These are phyloP conservation scores for Aphis craccivora DNA, from an alignment of 1,140 invertebrate species.

Conservation along the genomic window DNA sequence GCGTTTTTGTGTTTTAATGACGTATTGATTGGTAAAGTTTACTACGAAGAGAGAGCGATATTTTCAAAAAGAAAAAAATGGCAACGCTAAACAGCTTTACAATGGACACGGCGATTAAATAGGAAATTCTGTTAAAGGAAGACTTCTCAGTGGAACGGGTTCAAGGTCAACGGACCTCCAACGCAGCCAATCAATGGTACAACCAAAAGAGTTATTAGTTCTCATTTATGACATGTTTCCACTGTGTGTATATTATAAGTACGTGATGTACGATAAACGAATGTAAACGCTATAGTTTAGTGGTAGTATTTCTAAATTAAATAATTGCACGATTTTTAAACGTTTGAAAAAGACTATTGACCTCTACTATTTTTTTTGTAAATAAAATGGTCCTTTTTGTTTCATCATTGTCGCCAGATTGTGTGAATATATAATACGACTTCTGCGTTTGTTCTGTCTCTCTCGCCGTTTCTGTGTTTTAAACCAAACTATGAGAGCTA, in stretches of 20 bases:
- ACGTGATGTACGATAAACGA: not conserved
- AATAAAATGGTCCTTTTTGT: slow-evolving; percentile 51
- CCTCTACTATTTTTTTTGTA: slow-evolving; percentile 35
- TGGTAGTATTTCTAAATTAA: slow-evolving; percentile 16
- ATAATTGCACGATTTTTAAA: slow-evolving; percentile 39
- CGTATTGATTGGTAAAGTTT: slow-evolving; percentile 1
- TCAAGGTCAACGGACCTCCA: slow-evolving; percentile 58
- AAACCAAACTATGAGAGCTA: not conserved
- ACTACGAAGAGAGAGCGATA: not conserved
- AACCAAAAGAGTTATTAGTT: slow-evolving; percentile 54
- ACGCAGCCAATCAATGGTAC: slow-evolving; percentile 55
- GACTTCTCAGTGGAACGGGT: slow-evolving; percentile 56
- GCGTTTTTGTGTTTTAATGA: not conserved
- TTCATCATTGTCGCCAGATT: slow-evolving; percentile 47
- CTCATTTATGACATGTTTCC: slow-evolving; percentile 52
- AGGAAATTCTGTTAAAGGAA: slow-evolving; percentile 53
- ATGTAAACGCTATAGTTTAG: not conserved
- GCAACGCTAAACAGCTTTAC: slow-evolving; percentile 44
- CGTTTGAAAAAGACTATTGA: slow-evolving; percentile 46
- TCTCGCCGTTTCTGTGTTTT: slow-evolving; percentile 5
- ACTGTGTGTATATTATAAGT: slow-evolving; percentile 13
- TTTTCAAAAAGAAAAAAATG: slow-evolving; percentile 39
- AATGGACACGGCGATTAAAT: slow-evolving; percentile 51
- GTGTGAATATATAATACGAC: slow-evolving; percentile 43
- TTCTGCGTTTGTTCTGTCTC: slow-evolving; percentile 3